These are phyloP conservation scores for Campaea margaritaria DNA, from an alignment of 2,888 invertebrate genomes.

Conservation along the genomic window DNA sequence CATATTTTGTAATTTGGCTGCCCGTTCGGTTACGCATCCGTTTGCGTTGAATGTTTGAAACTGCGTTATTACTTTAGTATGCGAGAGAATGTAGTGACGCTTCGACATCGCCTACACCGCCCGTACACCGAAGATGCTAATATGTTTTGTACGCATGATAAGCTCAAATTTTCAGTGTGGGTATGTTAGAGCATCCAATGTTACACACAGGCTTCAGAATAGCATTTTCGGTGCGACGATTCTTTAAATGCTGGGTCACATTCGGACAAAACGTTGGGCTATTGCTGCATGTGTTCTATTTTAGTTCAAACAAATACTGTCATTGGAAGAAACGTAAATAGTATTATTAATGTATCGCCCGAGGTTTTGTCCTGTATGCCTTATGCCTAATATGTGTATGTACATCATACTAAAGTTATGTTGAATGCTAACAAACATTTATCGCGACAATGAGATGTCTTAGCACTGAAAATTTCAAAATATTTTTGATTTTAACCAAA, in stretches of 20 bases:
- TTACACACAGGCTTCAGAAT: not conserved
- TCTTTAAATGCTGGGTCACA: not conserved
- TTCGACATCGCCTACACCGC: constrained; percentile 51
- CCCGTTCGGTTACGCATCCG: constrained; percentile 47
- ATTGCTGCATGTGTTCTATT: not conserved
- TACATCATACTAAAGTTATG: constrained; percentile 36
- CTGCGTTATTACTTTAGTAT: constrained; percentile 62
- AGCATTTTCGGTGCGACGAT: constrained; percentile 4
- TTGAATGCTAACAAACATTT: not conserved
- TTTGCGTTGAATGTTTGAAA: constrained; percentile 54
- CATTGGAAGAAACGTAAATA: not conserved
- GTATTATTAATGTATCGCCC: not conserved
- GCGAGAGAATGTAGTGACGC: constrained; percentile 51
- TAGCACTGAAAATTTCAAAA: not conserved
- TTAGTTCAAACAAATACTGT: too few relatives aligned
- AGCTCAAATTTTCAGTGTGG: not conserved
- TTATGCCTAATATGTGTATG: constrained; percentile 21
- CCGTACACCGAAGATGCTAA: constrained; percentile 43
- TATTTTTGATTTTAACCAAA: constrained; percentile 10
- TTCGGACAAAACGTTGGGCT: not conserved
- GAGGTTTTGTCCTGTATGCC: constrained; percentile 13
- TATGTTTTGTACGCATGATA: constrained; percentile 1
- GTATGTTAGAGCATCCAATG: not conserved
- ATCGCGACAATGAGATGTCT: not conserved
- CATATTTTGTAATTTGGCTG: constrained; percentile 37